Evolutionary conservation across 1,140 invertebrate species (phyloP).

Genomic region (Drosophila pandora): DNA sequence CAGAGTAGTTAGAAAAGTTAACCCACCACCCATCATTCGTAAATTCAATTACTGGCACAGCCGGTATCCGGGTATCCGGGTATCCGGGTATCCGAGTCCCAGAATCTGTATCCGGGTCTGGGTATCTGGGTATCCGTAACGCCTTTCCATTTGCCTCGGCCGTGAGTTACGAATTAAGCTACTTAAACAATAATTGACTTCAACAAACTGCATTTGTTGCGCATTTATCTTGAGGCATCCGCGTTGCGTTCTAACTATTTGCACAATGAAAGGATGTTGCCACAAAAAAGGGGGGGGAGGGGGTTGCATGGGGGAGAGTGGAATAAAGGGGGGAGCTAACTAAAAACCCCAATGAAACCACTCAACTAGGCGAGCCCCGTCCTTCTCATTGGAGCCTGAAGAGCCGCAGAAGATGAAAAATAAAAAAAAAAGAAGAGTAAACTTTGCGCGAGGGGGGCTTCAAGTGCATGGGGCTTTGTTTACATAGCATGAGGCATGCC

Average conservation of each 20-base stretch:
- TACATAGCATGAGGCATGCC: conserved; percentile 49
- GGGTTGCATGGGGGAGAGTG: neutral
- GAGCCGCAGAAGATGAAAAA: conserved; percentile 68
- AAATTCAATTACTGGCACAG: conserved; percentile 13
- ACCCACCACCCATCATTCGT: conserved; percentile 10
- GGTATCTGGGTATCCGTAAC: no score
- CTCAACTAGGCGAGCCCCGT: neutral
- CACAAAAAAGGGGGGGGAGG: no score
- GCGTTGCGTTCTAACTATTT: conserved; percentile 45
- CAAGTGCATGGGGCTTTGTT: conserved; percentile 71
- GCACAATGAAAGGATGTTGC: conserved; percentile 25
- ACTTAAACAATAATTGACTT: conserved; percentile 80
- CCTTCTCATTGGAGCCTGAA: conserved; percentile 29
- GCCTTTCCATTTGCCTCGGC: conserved; percentile 7
- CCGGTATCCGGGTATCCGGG: neutral
- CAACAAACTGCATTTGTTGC: conserved; percentile 79
- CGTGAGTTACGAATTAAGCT: conserved; percentile 67
- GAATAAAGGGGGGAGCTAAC: neutral
- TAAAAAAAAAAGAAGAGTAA: conserved; percentile 37
- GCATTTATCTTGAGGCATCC: conserved; percentile 69
- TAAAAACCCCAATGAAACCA: conserved; percentile 12
- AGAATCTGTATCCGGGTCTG: conserved; percentile 12
- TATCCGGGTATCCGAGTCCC: neutral
- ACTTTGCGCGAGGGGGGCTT: conserved; percentile 45
- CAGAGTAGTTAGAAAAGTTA: conserved; percentile 19